A percentile compares a stretch with the other conserved stretches of the same genome.
phyloP scores from a whole-genome alignment of 2,888 invertebrate species.

The Dinocampus coccinellae region DNA sequence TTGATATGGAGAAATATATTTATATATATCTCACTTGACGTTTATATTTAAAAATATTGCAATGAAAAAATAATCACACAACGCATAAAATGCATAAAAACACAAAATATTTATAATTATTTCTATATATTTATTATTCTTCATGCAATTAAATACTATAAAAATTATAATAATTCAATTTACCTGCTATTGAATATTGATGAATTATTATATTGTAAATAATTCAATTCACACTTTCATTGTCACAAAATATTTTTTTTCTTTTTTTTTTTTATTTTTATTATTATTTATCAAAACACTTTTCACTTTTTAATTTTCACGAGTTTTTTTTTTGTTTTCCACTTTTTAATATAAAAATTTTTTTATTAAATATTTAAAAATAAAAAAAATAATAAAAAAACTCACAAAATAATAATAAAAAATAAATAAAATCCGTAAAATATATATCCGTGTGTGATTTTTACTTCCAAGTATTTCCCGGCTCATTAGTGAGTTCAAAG shows the following conservation, averaged over 20 bases:
- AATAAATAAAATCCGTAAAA: background rate
- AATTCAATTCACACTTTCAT: constrained; percentile 37
- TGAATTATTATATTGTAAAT: background rate
- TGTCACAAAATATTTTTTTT: too few species aligned
- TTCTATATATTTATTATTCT: background rate
- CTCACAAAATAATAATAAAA: background rate
- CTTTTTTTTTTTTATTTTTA: too few species aligned
- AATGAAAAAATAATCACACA: background rate
- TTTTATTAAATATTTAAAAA: too few species aligned
- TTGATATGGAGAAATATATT: background rate
- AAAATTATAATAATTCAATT: too few species aligned
- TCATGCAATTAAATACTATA: background rate
- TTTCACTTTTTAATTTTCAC: too few species aligned
- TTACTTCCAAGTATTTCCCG: constrained; percentile 5
- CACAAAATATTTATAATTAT: background rate
- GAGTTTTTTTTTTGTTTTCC: too few species aligned
- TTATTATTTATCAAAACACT: too few species aligned
- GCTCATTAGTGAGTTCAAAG: constrained; percentile 26
- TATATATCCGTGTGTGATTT: background rate
- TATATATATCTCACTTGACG: background rate
- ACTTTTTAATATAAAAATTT: too few species aligned
- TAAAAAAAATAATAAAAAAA: background rate
- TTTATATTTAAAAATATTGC: background rate
- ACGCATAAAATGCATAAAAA: background rate
- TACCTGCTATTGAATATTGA: too few species aligned